Evolutionary conservation across 2,797 vertebrate species (phyloP).

Genomic region (Rhabdophis nuchalis): DNA sequence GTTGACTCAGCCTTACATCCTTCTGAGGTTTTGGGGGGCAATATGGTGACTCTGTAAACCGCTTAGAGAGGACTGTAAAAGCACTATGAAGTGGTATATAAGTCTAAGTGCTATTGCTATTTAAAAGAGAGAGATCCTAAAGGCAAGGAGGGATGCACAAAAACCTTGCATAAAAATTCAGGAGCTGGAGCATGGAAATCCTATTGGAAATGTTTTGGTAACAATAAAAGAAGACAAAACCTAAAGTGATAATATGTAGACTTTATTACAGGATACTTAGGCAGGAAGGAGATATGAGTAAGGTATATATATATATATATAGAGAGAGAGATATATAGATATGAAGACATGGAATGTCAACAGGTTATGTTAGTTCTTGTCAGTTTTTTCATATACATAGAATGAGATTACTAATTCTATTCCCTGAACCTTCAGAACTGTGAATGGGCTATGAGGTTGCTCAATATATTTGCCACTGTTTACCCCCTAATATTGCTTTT

Average conservation of each 20-base stretch:
- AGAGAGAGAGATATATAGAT: too few species aligned
- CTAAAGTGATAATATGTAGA: not conserved
- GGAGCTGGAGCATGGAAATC: not conserved
- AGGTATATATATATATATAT: not conserved
- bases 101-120: not conserved
- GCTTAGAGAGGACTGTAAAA: too few species aligned
- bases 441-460: not conserved
- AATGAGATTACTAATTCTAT: not conserved
- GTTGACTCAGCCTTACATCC: too few species aligned
- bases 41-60: too few species aligned
- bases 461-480: not conserved
- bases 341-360: not conserved
- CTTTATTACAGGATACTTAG: not conserved
- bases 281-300: not conserved
- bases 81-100: too few species aligned
- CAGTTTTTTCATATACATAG: not conserved
- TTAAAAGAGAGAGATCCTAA: not conserved
- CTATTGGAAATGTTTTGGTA: not conserved
- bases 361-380: not conserved
- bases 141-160: not conserved
- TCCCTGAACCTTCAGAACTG: not conserved
- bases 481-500: not conserved
- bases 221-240: not conserved
- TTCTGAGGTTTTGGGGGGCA: too few species aligned
- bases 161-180: not conserved